A percentile compares a stretch with the other conserved stretches of the same genome.
Evolutionary conservation across 1,140 invertebrate genomes (phyloP).

Genomic region (Habropoda laboriosa): DNA sequence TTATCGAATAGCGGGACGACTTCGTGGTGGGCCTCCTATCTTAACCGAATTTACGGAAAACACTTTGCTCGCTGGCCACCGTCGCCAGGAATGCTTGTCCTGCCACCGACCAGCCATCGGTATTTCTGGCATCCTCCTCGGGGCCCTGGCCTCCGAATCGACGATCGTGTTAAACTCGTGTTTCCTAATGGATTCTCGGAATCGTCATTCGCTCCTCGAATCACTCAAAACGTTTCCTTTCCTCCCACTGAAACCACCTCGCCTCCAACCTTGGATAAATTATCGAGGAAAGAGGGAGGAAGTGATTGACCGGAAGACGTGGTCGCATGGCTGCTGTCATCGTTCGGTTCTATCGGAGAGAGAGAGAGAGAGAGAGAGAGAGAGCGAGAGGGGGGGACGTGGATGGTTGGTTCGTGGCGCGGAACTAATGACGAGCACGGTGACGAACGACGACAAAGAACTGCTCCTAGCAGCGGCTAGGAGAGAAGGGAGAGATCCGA

Average conservation of each 20-base stretch:
- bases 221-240: slow-evolving; percentile 49
- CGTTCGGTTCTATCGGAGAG: neutral
- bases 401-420: slow-evolving; percentile 63
- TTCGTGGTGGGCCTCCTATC: slow-evolving; percentile 70
- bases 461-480: slow-evolving; percentile 23
- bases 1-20: slow-evolving; percentile 58
- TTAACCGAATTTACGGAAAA: slow-evolving; percentile 74
- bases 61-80: slow-evolving; percentile 63
- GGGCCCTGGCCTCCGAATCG: slow-evolving; percentile 31
- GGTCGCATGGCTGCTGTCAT: neutral
- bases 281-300: slow-evolving; percentile 9
- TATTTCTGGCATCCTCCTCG: slow-evolving; percentile 59
- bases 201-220: slow-evolving; percentile 54
- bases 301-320: slow-evolving; percentile 8
- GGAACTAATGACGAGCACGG: slow-evolving; percentile 75
- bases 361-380: slow-evolving; percentile 25
- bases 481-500: slow-evolving; percentile 30
- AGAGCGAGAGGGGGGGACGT: slow-evolving; percentile 18
- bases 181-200: slow-evolving; percentile 72
- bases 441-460: slow-evolving; percentile 62
- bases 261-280: too few relatives aligned
- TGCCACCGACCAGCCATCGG: slow-evolving; percentile 66
- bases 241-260: too few relatives aligned
- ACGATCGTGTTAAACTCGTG: slow-evolving; percentile 72
- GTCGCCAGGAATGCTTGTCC: slow-evolving; percentile 64